Evolutionary conservation across 2,113 vertebrate genomes (phyloP), one percentile per base, ranked within the genome.

Genomic region (Phaethornis superciliosus): DNA sequence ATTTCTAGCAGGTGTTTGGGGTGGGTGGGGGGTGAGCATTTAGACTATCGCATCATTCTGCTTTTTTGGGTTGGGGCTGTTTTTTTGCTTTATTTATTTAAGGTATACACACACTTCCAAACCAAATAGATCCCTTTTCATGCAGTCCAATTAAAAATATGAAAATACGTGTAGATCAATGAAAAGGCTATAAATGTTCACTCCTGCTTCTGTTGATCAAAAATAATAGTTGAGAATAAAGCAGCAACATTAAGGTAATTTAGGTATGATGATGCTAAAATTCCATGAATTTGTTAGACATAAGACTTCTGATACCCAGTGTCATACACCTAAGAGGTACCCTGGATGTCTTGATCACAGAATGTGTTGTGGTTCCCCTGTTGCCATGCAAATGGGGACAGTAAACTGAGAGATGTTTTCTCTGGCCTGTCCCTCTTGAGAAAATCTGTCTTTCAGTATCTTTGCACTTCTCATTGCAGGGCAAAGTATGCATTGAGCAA

Each of bases 171-270:
- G 3, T 26, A 62, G 68, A 30, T 35, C 51, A 20, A 7, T 8
- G 16, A 51, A 69, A 74, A 60, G 44, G 22, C 22, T 55, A 28
- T 27, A 23, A 23, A 9, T 0, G 1, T 42, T 82, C 9, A 8
- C 20, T 65, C 21, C 23, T 44, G 18, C 19, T 68, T 59, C 62
- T 27, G 40, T 30, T 42, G 47, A 15, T 27, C 35, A 84, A 51
- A 22, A 24, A 27, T 6, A 35, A 11, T 33, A 27, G 46, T 40
- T 35, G 18, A 40, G 71, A 72, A 58, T 6, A 5, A 24, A 35
- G 35, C 10, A 33, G 11, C 1, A 0, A 40, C 6, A 4, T n/a
- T n/a, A 37, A 18, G 26, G 7, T 40, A 16, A 2, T 15, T 5
- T 12, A 15, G 20, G 63, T 37, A 40, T 0, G 1, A 11, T 11